Evolutionary conservation across 2,888 invertebrate genomes (phyloP).

Genomic region (Escarpia spicata): DNA sequence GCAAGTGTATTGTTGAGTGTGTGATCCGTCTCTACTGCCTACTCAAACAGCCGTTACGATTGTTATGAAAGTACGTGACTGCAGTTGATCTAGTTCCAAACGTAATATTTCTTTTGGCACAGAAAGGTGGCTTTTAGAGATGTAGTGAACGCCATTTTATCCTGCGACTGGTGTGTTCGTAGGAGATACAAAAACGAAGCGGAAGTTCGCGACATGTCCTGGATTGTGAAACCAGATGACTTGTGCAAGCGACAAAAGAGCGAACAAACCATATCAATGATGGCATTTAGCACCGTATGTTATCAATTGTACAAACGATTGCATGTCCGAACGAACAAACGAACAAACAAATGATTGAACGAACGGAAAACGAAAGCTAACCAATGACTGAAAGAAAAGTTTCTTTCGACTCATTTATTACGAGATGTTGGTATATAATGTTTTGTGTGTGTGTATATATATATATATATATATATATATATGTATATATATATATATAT

Average conservation of each 20-base stretch:
- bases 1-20: too few species aligned
- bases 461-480: too few species aligned
- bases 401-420: too few species aligned
- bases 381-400: too few species aligned
- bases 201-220: not conserved
- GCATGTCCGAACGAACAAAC: not conserved
- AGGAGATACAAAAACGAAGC: not conserved
- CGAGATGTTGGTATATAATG: too few species aligned
- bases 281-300: not conserved
- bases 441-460: too few species aligned
- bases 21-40: too few species aligned
- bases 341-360: not conserved
- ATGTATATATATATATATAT: too few species aligned
- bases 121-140: not conserved
- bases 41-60: not conserved
- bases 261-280: constrained; percentile 7
- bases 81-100: not conserved
- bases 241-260: constrained; percentile 16
- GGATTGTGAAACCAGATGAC: not conserved
- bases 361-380: too few species aligned
- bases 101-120: not conserved
- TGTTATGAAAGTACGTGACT: not conserved
- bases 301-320: not conserved
- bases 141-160: not conserved
- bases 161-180: not conserved